phyloP scores from a whole-genome alignment of 2,888 invertebrate genomes.

The Nomada flava region DNA sequence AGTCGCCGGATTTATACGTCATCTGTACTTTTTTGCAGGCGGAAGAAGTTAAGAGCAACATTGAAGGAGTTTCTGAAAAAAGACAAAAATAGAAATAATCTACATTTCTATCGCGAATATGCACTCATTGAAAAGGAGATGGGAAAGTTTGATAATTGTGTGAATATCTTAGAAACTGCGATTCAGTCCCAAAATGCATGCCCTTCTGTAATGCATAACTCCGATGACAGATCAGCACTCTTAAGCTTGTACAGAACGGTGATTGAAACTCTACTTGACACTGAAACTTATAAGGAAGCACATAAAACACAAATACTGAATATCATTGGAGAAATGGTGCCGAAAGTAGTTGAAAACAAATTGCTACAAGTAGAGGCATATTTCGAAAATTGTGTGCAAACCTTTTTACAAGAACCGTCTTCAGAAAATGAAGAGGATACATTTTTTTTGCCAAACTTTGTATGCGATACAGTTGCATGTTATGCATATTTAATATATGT shows the following conservation, averaged over 20 bases:
- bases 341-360: conserved; percentile 57
- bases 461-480: conserved; percentile 85
- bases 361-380: conserved; percentile 69
- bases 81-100: conserved; percentile 85
- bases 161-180: conserved; percentile 85
- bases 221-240: conserved; percentile 80
- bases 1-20: background rate
- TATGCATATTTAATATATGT: conserved; percentile 85
- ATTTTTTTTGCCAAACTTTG: conserved; percentile 85
- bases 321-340: conserved; percentile 68
- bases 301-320: conserved; percentile 68
- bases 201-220: conserved; percentile 69
- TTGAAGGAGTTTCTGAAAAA: conserved; percentile 86
- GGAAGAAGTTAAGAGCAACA: conserved; percentile 85
- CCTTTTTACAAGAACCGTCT: conserved; percentile 66
- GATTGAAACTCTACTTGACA: conserved; percentile 77
- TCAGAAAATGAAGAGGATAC: conserved; percentile 64
- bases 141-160: conserved; percentile 83
- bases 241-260: conserved; percentile 84
- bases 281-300: conserved; percentile 63
- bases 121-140: conserved; percentile 87
- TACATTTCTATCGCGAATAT: conserved; percentile 87
- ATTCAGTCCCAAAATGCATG: conserved; percentile 79
- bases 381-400: conserved; percentile 69
- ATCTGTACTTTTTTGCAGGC: conserved; percentile 68